Evolutionary conservation across 2,888 invertebrate genomes (phyloP).

Genomic region (Melanargia galathea): DNA sequence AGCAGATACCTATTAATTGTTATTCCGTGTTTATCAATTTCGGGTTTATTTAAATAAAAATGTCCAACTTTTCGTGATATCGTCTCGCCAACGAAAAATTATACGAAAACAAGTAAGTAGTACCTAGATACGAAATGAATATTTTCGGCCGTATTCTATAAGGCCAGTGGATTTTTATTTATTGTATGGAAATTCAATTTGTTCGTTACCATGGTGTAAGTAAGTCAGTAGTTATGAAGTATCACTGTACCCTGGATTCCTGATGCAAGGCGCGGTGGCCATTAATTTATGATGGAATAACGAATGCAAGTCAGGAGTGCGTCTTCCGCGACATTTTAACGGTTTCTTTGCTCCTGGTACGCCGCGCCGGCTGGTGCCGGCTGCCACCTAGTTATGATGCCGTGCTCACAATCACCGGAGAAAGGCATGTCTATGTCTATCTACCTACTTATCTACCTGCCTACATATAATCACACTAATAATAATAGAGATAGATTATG

Average conservation of each 20-base stretch:
- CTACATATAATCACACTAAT: too few relatives aligned
- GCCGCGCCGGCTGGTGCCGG: too few relatives aligned
- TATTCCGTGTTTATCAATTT: conserved; percentile 4
- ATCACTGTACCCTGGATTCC: conserved; percentile 10
- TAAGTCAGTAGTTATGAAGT: background rate
- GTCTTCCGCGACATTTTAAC: conserved; percentile 70
- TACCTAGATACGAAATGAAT: too few relatives aligned
- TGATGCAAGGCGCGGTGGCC: conserved; percentile 45
- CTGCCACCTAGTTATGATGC: conserved; percentile 48
- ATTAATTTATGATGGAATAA: conserved; percentile 54
- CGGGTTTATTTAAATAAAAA: conserved; percentile 10
- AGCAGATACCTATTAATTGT: background rate
- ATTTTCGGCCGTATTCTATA: too few relatives aligned
- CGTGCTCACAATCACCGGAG: background rate
- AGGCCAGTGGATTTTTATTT: too few relatives aligned
- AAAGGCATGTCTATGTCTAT: too few relatives aligned
- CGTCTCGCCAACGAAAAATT: background rate
- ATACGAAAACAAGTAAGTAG: background rate
- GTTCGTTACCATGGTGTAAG: too few relatives aligned
- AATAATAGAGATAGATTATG: too few relatives aligned
- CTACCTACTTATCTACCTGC: too few relatives aligned
- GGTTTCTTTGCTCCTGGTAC: conserved; percentile 54
- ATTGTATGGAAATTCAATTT: too few relatives aligned
- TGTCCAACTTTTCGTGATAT: background rate
- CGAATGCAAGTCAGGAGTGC: conserved; percentile 67